Evolutionary conservation across 2,797 vertebrate genomes (phyloP).

Genomic region (Poecilia gillii): DNA sequence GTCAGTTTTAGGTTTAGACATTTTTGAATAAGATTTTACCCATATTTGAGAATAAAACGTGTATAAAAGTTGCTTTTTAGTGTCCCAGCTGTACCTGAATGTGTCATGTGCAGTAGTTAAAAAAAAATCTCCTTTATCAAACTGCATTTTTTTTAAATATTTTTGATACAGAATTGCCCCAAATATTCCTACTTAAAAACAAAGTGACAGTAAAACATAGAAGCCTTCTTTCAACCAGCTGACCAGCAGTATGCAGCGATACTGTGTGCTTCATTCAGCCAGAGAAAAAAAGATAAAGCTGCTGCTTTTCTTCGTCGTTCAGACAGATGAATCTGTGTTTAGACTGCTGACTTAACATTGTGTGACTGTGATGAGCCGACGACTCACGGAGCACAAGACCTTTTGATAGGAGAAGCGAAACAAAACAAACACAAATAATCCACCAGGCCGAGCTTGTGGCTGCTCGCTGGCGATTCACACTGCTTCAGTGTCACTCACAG

Average conservation of each 20-base stretch:
- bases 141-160: neutral
- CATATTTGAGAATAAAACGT: neutral
- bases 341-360: neutral
- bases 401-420: neutral
- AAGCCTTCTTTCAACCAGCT: neutral
- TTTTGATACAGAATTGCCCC: neutral
- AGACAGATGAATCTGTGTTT: neutral
- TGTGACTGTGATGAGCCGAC: neutral
- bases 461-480: neutral
- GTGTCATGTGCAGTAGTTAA: neutral
- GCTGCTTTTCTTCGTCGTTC: neutral
- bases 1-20: neutral
- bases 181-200: neutral
- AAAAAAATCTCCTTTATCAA: neutral
- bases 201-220: neutral
- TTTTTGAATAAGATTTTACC: neutral
- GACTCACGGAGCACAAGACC: neutral
- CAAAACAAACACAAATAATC: neutral
- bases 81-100: neutral
- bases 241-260: neutral
- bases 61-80: neutral
- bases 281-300: neutral
- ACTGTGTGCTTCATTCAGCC: neutral
- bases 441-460: neutral
- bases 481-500: constrained; percentile 12